phyloP scores from a whole-genome alignment of 2,113 vertebrate genomes.

The Progne subis region DNA sequence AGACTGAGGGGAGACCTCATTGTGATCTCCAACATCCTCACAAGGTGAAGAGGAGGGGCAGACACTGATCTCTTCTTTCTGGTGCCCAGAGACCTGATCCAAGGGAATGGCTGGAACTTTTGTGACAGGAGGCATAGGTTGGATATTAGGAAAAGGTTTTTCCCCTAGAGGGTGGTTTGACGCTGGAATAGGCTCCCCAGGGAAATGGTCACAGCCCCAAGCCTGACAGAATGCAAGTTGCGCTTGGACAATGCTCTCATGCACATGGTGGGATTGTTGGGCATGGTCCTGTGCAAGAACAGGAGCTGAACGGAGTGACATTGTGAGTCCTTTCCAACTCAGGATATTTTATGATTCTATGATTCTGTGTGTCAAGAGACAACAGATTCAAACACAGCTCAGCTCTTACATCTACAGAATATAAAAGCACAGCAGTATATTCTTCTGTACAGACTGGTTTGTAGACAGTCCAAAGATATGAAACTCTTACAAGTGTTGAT shows the following conservation, averaged over 20 bases:
- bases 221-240: not conserved
- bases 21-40: not conserved
- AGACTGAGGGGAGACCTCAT: not conserved
- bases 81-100: not conserved
- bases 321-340: not conserved
- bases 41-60: not conserved
- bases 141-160: not conserved
- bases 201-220: not conserved
- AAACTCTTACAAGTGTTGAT: not conserved
- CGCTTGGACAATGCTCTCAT: not conserved
- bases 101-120: not conserved
- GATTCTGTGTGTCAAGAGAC: not conserved
- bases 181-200: not conserved
- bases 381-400: not conserved
- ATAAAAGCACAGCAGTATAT: not conserved
- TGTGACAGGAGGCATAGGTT: not conserved
- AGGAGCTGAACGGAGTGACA: not conserved
- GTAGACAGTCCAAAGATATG: not conserved
- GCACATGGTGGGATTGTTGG: not conserved
- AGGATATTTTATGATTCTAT: not conserved
- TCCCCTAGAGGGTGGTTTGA: not conserved
- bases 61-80: not conserved
- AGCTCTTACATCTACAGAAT: not conserved
- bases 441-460: not conserved
- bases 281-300: not conserved